Evolutionary conservation across 2,113 vertebrate species (phyloP).

Genomic region (Datnioides undecimradiatus): DNA sequence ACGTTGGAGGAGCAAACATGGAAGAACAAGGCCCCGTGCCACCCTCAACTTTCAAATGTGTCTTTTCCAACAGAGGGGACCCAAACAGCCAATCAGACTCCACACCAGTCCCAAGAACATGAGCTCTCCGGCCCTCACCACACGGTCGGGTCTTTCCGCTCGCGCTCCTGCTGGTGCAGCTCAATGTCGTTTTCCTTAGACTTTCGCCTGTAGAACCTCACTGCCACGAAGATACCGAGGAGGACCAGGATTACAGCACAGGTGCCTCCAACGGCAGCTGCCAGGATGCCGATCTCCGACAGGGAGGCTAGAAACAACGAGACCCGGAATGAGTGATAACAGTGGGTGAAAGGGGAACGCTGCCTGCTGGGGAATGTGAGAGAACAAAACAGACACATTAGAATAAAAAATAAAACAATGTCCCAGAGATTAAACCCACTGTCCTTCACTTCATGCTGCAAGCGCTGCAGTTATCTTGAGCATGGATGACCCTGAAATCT

Average conservation of each 20-base stretch:
- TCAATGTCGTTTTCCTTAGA: slow-evolving; percentile 55
- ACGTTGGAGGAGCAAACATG: slow-evolving; percentile 51
- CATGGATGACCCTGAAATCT: neutral
- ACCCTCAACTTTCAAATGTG: neutral
- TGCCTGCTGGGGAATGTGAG: neutral
- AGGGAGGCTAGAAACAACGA: slow-evolving; percentile 77
- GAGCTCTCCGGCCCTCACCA: slow-evolving; percentile 82
- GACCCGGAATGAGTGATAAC: neutral
- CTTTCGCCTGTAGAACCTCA: slow-evolving; percentile 78
- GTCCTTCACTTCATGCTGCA: neutral
- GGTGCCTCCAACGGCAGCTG: slow-evolving; percentile 84
- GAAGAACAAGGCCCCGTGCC: slow-evolving; percentile 33
- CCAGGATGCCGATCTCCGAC: slow-evolving; percentile 91
- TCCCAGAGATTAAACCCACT: neutral
- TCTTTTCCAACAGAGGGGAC: slow-evolving; percentile 50
- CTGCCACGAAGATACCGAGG: slow-evolving; percentile 77
- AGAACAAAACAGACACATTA: neutral
- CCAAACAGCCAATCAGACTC: slow-evolving; percentile 35
- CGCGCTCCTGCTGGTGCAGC: neutral
- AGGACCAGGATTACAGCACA: slow-evolving; percentile 85
- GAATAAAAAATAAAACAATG: neutral
- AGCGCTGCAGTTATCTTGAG: neutral
- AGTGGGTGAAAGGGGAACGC: neutral
- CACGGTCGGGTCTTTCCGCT: slow-evolving; percentile 74
- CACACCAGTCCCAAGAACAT: slow-evolving; percentile 48